Conservation (phyloP, 2,797 vertebrate species). For the Enteromius thamalakanensis region DNA sequence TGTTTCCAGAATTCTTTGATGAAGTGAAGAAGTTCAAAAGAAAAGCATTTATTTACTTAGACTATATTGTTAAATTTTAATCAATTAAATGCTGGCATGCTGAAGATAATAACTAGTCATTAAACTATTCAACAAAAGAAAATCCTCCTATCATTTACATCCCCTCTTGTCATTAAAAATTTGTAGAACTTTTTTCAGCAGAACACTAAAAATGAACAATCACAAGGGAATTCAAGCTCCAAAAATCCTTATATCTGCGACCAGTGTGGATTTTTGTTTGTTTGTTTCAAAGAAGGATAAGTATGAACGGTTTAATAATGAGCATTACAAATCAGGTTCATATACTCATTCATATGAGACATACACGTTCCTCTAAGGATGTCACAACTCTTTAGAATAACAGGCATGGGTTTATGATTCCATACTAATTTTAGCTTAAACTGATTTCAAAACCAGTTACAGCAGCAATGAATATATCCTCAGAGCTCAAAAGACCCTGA, state of each 20-base stretch:
- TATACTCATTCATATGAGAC: neutral
- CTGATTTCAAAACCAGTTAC: neutral
- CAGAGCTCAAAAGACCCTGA: neutral
- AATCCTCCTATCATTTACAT: neutral
- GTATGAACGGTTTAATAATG: neutral
- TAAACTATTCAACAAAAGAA: neutral
- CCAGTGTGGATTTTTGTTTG: neutral
- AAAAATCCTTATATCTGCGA: neutral
- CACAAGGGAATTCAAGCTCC: neutral
- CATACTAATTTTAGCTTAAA: neutral
- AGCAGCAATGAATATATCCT: neutral
- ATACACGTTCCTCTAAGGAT: neutral
- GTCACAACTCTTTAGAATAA: neutral
- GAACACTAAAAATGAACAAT: neutral
- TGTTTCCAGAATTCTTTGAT: too few relatives aligned
- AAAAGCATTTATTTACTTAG: neutral
- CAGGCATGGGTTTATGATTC: neutral
- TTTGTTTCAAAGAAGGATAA: neutral
- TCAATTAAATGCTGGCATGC: neutral
- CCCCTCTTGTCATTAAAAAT: neutral
- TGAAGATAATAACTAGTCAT: neutral
- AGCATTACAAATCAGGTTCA: neutral
- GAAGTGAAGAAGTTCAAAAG: too few relatives aligned
- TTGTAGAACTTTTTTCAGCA: too few relatives aligned
- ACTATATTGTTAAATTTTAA: neutral